Conservation (phyloP, 2,797 vertebrate genomes). For the Peromyscus attwateri region DNA sequence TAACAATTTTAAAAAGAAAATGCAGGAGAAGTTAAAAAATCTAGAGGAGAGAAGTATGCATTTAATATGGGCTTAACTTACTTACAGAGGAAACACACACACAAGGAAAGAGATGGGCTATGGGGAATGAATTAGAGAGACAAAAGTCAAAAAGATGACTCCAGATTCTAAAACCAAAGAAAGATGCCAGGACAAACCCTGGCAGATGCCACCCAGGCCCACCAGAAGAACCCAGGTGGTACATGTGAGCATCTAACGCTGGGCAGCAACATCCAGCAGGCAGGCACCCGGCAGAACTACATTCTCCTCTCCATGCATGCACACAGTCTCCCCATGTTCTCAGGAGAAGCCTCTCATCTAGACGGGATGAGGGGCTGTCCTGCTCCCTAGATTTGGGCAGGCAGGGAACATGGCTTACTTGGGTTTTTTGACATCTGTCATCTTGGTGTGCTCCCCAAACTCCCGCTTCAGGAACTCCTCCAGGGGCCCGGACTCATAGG, state of each 20-base stretch:
- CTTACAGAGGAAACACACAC: background rate
- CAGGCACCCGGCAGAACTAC: background rate
- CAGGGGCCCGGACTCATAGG: constrained; percentile 95
- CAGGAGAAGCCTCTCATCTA: background rate
- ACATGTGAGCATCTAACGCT: too few species aligned
- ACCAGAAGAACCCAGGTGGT: background rate
- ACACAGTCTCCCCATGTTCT: background rate
- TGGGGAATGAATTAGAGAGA: background rate
- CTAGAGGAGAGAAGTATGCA: background rate
- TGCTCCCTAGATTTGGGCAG: background rate
- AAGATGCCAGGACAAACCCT: background rate
- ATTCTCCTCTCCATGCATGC: background rate
- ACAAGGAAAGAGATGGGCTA: accelerated
- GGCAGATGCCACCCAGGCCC: background rate
- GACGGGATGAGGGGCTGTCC: background rate
- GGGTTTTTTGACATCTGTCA: constrained; percentile 94
- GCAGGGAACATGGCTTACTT: constrained; percentile 89
- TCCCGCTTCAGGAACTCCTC: constrained; percentile 98
- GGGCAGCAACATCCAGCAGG: background rate
- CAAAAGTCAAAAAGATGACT: background rate
- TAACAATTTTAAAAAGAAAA: background rate
- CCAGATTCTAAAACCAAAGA: background rate
- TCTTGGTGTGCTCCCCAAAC: constrained; percentile 97
- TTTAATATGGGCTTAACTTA: background rate
- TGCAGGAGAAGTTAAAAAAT: background rate